phyloP scores from a whole-genome alignment of 2,113 vertebrate genomes.

The Sclerurus mexicanus region DNA sequence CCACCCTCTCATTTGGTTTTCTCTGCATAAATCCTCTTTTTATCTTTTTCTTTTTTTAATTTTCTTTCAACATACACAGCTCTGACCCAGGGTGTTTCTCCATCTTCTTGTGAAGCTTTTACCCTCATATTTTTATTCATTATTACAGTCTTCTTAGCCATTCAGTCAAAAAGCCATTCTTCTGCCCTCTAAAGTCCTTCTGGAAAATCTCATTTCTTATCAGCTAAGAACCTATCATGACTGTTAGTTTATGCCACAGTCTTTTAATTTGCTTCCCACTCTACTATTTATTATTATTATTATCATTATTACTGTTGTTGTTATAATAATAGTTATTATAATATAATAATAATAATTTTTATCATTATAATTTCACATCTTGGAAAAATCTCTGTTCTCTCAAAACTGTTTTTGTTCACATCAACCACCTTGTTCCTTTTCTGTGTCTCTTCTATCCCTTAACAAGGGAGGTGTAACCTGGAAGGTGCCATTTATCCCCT shows the following conservation, averaged over 20 bases:
- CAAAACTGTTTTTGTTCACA: not conserved
- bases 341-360: not conserved
- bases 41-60: not conserved
- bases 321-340: not conserved
- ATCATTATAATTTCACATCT: not conserved
- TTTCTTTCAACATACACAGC: not conserved
- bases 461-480: not conserved
- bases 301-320: too few relatives aligned
- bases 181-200: not conserved
- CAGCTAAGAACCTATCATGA: not conserved
- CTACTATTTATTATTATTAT: not conserved
- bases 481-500: not conserved
- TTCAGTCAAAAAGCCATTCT: not conserved
- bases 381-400: not conserved
- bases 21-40: not conserved
- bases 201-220: not conserved
- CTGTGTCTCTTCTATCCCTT: not conserved
- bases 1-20: fast-evolving
- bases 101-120: not conserved
- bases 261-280: not conserved
- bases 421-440: not conserved
- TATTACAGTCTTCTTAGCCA: not conserved
- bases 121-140: not conserved
- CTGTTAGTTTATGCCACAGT: not conserved
- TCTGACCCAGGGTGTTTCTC: not conserved